phyloP scores from a whole-genome alignment of 1,140 invertebrate genomes.

The Nasonia longicornis region DNA sequence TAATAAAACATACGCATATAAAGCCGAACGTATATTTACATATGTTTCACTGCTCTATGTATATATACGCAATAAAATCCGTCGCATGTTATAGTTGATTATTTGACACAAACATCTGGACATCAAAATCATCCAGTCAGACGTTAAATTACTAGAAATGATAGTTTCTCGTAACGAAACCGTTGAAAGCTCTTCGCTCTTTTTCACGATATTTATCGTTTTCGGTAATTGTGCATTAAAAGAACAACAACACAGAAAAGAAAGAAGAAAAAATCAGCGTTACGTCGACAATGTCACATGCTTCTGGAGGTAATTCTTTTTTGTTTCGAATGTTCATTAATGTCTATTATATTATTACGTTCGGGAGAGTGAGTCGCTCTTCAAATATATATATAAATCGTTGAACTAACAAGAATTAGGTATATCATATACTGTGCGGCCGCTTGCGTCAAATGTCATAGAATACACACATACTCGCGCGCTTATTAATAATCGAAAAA shows the following conservation, averaged over 20 bases:
- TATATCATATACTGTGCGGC: conserved; percentile 21
- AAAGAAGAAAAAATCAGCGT: not conserved
- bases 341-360: conserved; percentile 3
- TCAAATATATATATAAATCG: conserved; percentile 21
- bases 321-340: conserved; percentile 11
- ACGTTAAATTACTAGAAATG: conserved; percentile 20
- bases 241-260: conserved; percentile 24
- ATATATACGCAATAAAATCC: conserved; percentile 30
- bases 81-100: conserved; percentile 22
- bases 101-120: conserved; percentile 36
- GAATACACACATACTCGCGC: conserved; percentile 2
- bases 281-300: conserved; percentile 8
- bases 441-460: conserved; percentile 18
- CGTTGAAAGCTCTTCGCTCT: not conserved
- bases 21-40: conserved; percentile 32
- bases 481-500: conserved; percentile 26
- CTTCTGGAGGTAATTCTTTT: not conserved
- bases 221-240: conserved; percentile 27
- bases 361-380: not conserved
- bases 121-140: not conserved
- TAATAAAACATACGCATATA: conserved; percentile 22
- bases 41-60: conserved; percentile 18
- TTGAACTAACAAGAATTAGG: conserved; percentile 30
- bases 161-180: not conserved
- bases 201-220: conserved; percentile 16